These are phyloP conservation scores for Onychostoma macrolepis DNA, from an alignment of 2,113 vertebrate species.

Conservation along the genomic window DNA sequence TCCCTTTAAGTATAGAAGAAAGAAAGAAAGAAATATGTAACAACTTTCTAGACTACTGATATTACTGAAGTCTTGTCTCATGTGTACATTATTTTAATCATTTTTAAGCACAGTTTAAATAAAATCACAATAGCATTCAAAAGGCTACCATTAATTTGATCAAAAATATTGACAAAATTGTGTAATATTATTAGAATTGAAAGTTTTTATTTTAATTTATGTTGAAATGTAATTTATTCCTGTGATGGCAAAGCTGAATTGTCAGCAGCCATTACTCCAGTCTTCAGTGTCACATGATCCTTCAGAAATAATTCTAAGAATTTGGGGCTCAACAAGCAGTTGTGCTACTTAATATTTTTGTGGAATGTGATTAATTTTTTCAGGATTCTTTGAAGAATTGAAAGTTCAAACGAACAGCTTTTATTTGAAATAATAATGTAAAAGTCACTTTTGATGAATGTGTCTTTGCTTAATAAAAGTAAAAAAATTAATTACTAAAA, in stretches of 20 bases:
- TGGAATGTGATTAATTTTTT: background rate
- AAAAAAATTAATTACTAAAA: background rate
- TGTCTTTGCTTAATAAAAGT: background rate
- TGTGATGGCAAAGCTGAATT: background rate
- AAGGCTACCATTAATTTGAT: background rate
- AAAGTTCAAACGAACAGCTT: background rate
- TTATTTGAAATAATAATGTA: background rate
- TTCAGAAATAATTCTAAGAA: background rate
- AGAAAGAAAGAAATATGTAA: background rate
- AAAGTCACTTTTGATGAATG: background rate
- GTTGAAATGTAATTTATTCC: background rate
- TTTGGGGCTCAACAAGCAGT: background rate
- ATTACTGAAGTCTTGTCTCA: background rate
- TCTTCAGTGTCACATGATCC: background rate
- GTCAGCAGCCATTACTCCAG: background rate
- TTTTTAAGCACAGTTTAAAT: background rate
- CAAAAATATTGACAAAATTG: background rate
- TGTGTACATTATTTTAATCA: background rate
- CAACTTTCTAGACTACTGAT: background rate
- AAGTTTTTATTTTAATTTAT: background rate
- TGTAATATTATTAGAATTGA: background rate
- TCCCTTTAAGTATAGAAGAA: background rate
- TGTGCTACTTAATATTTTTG: background rate
- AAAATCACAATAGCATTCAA: background rate
- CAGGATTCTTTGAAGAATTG: background rate